Conservation (phyloP, 2,113 vertebrate species). For the Daboia siamensis region DNA sequence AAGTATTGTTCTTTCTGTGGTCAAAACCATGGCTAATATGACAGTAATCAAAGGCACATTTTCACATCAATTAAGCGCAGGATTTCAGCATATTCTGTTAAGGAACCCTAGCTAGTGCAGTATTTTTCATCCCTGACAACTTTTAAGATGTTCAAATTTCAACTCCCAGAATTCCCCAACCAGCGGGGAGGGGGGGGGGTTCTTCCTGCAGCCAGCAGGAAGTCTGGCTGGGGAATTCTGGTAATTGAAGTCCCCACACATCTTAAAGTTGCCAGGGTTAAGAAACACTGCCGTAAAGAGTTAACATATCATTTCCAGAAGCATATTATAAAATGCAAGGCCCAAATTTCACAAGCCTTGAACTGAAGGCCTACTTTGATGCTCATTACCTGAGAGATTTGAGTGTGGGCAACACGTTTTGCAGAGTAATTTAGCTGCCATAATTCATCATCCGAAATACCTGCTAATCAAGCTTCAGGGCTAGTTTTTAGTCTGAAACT, state of each 20-base stretch:
- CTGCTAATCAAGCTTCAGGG: not conserved
- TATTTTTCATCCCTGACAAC: not conserved
- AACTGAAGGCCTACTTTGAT: not conserved
- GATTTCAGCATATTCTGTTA: not conserved
- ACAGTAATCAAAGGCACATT: not conserved
- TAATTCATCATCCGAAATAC: not conserved
- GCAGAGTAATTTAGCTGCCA: not conserved
- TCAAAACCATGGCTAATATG: not conserved
- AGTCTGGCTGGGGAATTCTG: not conserved
- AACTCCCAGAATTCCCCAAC: not conserved
- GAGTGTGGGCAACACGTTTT: not conserved
- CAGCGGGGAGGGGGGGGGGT: not conserved
- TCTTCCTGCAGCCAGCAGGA: not conserved
- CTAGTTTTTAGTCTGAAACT: not conserved
- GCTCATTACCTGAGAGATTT: not conserved
- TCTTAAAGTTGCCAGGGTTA: not conserved
- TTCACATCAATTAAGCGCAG: not conserved
- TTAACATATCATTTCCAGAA: not conserved
- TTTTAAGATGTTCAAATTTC: not conserved
- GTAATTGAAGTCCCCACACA: not conserved
- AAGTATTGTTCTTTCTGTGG: not conserved
- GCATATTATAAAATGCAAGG: not conserved
- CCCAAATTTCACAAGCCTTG: not conserved
- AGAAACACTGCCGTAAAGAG: not conserved
- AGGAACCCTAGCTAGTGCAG: not conserved